A percentile compares a stretch with the other conserved stretches of the same genome.
These are phyloP conservation scores for Thysanoteuthis rhombus DNA, from an alignment of 2,888 invertebrate species.

Conservation along the genomic window DNA sequence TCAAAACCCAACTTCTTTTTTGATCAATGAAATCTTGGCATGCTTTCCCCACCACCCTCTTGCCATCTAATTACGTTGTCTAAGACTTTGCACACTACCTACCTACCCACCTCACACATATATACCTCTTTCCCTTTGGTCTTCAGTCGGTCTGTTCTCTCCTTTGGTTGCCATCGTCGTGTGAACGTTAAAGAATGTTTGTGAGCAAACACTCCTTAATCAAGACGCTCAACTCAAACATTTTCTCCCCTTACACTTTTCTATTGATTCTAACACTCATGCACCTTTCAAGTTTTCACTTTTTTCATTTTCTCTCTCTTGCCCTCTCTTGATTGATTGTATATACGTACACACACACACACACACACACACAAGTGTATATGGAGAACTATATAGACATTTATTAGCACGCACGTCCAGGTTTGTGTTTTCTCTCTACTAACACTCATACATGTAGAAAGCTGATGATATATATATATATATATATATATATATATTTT, in stretches of 20 bases:
- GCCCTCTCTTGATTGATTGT: neutral
- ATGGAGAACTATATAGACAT: neutral
- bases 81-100: neutral
- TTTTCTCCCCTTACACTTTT: neutral
- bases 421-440: neutral
- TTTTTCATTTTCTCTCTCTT: neutral
- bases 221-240: neutral
- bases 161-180: neutral
- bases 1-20: neutral
- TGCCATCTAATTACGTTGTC: neutral
- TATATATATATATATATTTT: neutral
- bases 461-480: neutral
- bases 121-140: neutral
- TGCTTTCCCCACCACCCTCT: neutral
- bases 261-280: neutral
- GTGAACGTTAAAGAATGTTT: neutral
- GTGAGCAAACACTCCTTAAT: conserved; percentile 12
- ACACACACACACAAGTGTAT: neutral
- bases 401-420: neutral
- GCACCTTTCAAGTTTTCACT: neutral
- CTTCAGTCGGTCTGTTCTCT: neutral
- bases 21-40: neutral
- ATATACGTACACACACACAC: neutral
- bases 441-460: neutral
- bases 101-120: neutral